A percentile compares a stretch with the other conserved stretches of the same genome.
phyloP scores from a whole-genome alignment of 1,140 invertebrate genomes.

The Chironomus tepperi region DNA sequence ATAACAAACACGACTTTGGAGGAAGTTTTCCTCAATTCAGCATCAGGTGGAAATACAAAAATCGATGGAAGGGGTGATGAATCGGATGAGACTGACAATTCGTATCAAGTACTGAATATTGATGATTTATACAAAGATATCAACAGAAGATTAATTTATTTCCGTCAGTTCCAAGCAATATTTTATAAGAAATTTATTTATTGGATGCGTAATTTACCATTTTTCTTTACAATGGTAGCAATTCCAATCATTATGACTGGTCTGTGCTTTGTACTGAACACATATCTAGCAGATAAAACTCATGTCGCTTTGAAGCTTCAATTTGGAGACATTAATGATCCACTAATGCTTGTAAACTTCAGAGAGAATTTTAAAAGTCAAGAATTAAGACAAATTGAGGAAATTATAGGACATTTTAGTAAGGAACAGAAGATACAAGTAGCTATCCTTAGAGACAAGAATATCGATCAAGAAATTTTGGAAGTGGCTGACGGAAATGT shows the following conservation, averaged over 20 bases:
- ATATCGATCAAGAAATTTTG: background rate
- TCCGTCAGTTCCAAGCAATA: constrained; percentile 31
- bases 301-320: background rate
- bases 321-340: background rate
- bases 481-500: constrained; percentile 29
- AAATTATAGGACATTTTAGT: background rate
- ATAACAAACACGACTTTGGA: constrained; percentile 75
- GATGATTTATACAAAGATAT: background rate
- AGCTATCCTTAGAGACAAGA: background rate
- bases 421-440: background rate
- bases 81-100: background rate
- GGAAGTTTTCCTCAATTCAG: constrained; percentile 67
- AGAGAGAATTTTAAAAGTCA: background rate
- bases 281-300: background rate
- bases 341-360: background rate
- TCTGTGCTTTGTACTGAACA: background rate
- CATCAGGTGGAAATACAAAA: constrained; percentile 20
- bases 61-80: background rate
- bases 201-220: constrained; percentile 22
- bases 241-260: background rate
- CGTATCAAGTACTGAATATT: background rate
- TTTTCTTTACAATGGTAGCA: constrained; percentile 10
- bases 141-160: background rate
- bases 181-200: constrained; percentile 38
- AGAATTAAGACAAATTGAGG: background rate